Conservation (phyloP, 2,113 vertebrate genomes). For the Dromas ardeola region DNA sequence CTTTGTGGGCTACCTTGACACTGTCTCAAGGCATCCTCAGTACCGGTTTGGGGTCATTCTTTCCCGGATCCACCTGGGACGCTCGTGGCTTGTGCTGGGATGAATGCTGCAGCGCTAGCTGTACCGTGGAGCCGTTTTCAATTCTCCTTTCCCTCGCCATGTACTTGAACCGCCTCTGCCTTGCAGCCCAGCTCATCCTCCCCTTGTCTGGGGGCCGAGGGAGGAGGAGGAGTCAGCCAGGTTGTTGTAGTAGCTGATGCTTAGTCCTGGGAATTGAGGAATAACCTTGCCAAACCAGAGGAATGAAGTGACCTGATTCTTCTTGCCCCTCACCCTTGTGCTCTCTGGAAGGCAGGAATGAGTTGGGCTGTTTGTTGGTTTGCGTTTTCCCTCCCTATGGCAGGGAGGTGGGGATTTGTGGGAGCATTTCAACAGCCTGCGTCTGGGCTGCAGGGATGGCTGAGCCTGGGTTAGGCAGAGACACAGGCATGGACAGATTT, state of each 20-base stretch:
- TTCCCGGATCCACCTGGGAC: background rate
- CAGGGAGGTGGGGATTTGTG: accelerated
- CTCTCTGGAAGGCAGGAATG: background rate
- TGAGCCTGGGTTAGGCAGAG: background rate
- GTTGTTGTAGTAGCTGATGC: background rate
- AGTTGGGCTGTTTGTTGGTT: background rate
- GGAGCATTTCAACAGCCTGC: accelerated
- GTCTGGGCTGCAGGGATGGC: background rate
- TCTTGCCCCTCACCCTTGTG: background rate
- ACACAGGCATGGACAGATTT: background rate
- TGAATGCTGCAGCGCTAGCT: too few species aligned
- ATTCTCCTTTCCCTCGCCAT: background rate
- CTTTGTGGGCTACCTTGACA: background rate
- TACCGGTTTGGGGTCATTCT: background rate
- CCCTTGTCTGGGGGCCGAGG: background rate
- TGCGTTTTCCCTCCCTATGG: accelerated
- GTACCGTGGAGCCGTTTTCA: accelerated
- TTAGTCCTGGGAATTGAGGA: background rate
- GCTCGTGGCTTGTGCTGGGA: background rate
- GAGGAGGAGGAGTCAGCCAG: background rate
- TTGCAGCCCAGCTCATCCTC: background rate
- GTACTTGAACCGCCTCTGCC: background rate
- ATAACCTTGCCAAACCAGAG: background rate
- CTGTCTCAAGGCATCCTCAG: background rate
- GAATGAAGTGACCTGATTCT: background rate